These are phyloP conservation scores for Dromaius novaehollandiae DNA, from an alignment of 2,113 vertebrate species.

Conservation along the genomic window DNA sequence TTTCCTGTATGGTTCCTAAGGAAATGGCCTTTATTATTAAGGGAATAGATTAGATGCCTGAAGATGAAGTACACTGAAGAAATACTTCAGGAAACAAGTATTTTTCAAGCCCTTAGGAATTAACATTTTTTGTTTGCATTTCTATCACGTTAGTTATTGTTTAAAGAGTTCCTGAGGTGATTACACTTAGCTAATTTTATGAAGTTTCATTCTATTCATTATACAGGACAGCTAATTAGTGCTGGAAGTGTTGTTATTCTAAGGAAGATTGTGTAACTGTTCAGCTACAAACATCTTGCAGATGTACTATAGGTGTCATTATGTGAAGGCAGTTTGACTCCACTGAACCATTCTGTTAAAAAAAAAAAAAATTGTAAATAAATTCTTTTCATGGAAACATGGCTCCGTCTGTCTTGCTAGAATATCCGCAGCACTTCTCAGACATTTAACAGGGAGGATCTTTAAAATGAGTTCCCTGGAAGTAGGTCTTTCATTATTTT, in stretches of 20 bases:
- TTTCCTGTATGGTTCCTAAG: conserved; percentile 21
- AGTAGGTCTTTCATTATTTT: conserved; percentile 48
- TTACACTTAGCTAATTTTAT: conserved; percentile 57
- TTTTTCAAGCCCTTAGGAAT: conserved; percentile 58
- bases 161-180: conserved; percentile 63
- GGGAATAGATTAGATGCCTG: conserved; percentile 34
- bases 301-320: conserved; percentile 50
- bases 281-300: conserved; percentile 37
- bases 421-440: conserved; percentile 28
- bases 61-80: conserved; percentile 19
- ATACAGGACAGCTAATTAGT: conserved; percentile 73
- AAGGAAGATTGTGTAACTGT: conserved; percentile 30
- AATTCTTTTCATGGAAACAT: conserved; percentile 36
- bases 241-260: conserved; percentile 48
- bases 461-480: conserved; percentile 42
- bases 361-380: conserved; percentile 21
- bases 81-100: conserved; percentile 43
- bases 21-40: conserved; percentile 65
- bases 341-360: neutral
- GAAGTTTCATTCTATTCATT: conserved; percentile 61
- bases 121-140: conserved; percentile 62
- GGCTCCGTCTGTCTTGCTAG: conserved; percentile 3
- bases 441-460: conserved; percentile 55
- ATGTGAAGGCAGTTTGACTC: conserved; percentile 64
- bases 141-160: conserved; percentile 64